Conservation (phyloP, 2,888 invertebrate species). For the Physocephala rufipes region DNA sequence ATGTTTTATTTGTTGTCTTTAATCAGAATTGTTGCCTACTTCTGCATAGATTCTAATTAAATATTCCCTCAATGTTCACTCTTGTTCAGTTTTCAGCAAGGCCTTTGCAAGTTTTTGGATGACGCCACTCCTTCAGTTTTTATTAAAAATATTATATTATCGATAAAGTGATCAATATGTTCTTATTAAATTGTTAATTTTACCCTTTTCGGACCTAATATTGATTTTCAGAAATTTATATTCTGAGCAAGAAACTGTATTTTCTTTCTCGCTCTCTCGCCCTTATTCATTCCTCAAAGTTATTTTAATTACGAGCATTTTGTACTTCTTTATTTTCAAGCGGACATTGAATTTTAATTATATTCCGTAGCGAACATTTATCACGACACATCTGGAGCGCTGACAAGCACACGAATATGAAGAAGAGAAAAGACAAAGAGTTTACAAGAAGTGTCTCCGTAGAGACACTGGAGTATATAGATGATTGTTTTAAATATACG, state of each 20-base stretch:
- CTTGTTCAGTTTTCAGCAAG: neutral
- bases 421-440: neutral
- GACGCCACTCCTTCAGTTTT: too few species aligned
- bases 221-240: neutral
- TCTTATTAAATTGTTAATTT: too few species aligned
- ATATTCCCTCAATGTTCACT: neutral
- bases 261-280: neutral
- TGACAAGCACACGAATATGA: neutral
- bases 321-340: neutral
- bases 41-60: too few species aligned
- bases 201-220: too few species aligned
- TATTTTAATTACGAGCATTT: neutral
- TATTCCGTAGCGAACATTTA: neutral
- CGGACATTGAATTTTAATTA: constrained; percentile 8
- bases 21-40: too few species aligned
- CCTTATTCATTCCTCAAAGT: neutral
- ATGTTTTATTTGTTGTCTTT: neutral
- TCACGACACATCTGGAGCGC: constrained; percentile 1
- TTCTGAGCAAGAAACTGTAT: neutral
- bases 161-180: too few species aligned
- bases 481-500: neutral
- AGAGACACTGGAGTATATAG: neutral
- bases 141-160: too few species aligned
- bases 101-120: too few species aligned
- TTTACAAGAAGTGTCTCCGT: neutral